Evolutionary conservation across 2,113 vertebrate genomes (phyloP).

Genomic region (Galemys pyrenaicus): DNA sequence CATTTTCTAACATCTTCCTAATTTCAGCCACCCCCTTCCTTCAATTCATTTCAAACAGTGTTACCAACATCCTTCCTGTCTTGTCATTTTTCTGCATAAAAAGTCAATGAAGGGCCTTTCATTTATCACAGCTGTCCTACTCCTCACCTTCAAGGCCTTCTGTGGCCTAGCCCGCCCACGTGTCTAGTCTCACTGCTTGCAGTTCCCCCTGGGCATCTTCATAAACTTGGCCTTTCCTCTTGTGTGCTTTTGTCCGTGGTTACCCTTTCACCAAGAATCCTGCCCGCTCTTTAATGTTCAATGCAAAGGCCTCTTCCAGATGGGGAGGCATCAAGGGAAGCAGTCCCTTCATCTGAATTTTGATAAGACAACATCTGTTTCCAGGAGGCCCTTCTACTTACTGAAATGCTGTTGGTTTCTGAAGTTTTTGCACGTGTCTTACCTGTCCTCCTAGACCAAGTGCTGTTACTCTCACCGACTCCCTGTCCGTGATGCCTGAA

Average conservation of each 20-base stretch:
- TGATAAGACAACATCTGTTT: not conserved
- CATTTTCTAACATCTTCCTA: conserved; percentile 5
- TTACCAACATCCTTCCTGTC: not conserved
- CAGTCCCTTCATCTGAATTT: not conserved
- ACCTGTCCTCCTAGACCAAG: not conserved
- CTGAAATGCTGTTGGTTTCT: not conserved
- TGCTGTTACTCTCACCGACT: not conserved
- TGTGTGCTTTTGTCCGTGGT: not conserved
- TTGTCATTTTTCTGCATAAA: not conserved
- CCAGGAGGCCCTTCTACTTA: not conserved
- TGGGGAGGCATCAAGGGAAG: not conserved
- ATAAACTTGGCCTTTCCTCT: not conserved
- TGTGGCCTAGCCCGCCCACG: rapidly evolving
- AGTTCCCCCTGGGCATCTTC: not conserved
- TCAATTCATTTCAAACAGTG: not conserved
- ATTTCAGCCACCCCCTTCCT: not conserved
- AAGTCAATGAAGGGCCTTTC: not conserved
- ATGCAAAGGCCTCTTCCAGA: not conserved
- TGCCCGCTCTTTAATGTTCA: not conserved
- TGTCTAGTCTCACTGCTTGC: not conserved
- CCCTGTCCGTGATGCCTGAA: not conserved
- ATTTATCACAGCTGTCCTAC: not conserved
- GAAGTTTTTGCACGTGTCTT: not conserved
- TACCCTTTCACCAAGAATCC: not conserved
- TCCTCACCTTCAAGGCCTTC: not conserved